Evolutionary conservation across 2,888 invertebrate species (phyloP), one percentile per base, ranked within the genome.

Genomic region (Microctonus hyperodae): DNA sequence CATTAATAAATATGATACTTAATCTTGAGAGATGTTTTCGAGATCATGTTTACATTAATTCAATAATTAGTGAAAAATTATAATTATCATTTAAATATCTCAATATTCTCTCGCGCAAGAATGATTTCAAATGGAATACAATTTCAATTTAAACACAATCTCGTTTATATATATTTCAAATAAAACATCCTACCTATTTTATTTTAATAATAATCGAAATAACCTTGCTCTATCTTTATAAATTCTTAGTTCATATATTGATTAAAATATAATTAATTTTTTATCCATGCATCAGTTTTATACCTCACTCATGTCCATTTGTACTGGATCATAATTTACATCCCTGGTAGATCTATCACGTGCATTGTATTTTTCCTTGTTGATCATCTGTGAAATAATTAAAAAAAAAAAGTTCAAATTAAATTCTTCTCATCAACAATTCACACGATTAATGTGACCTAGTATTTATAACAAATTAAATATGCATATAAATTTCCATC

Each of bases 221-320:
- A 6, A 20, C 33, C 37, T 3, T 35, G 40, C 2, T 35, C 16
- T 62, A 55, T 25, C 16, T n/a, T 25, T 25, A 16, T 53, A 35
- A 23, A 55, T 13, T 16, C 28, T 63, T 44, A 37, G 31, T 44
- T 40, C 31, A 53, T 33, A 44, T 48, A 16, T 62, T 50, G 51
- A 25, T 50, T 48, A 57, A 44, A 23, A 33, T 35, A 20, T 37
- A 55, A 65, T 50, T 16, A 10, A 28, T 33, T 31, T 51, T 63
- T 33, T 63, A 44, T 64, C 56, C 71, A 71, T 78, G 72, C 71
- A 70, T 71, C 70, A 73, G 59, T 5, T 74, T 69, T 72, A 74
- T 88, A 89, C 92, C 88, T 89, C 90, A 86, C 92, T 92, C 87
- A 92, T 87, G 76, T 92, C 92, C 92, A 92, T 92, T 82, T 91